These are phyloP conservation scores for Ceyx margarethae DNA, from an alignment of 2,113 vertebrate species.

Conservation along the genomic window DNA sequence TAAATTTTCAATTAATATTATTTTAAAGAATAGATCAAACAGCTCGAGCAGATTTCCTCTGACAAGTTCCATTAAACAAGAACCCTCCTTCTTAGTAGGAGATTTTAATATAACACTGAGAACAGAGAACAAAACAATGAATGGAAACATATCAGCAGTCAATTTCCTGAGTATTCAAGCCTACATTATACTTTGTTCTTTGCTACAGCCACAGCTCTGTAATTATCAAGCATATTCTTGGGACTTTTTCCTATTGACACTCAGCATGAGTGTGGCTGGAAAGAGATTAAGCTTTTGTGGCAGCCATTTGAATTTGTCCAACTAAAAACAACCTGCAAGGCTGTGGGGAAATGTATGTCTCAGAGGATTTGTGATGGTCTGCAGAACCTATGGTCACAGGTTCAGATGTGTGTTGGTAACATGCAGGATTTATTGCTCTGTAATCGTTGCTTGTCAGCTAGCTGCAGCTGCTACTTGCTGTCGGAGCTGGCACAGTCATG, in stretches of 20 bases:
- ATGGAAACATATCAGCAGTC: slow-evolving; percentile 69
- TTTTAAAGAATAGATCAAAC: slow-evolving; percentile 71
- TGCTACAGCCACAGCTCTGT: slow-evolving; percentile 34
- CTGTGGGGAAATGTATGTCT: not conserved
- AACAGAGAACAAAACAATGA: slow-evolving; percentile 69
- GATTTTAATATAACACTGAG: slow-evolving; percentile 64
- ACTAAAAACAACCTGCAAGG: slow-evolving; percentile 26
- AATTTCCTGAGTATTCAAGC: slow-evolving; percentile 61
- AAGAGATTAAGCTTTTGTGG: slow-evolving; percentile 59
- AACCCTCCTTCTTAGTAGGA: slow-evolving; percentile 60
- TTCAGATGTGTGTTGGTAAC: not conserved
- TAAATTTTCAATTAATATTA: slow-evolving; percentile 63
- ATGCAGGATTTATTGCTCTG: not conserved
- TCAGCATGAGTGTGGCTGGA: slow-evolving; percentile 39
- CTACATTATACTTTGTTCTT: slow-evolving; percentile 66
- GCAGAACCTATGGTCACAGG: not conserved
- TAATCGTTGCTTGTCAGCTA: not conserved
- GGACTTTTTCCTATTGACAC: slow-evolving; percentile 62
- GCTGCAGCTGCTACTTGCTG: not conserved
- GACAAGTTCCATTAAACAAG: slow-evolving; percentile 67
- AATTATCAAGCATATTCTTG: slow-evolving; percentile 56
- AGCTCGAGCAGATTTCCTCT: slow-evolving; percentile 61
- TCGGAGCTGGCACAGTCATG: not conserved
- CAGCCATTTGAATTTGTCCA: slow-evolving; percentile 40
- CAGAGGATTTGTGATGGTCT: slow-evolving; percentile 3